phyloP scores from a whole-genome alignment of 1,140 invertebrate species.

The Neotoxoptera formosana region DNA sequence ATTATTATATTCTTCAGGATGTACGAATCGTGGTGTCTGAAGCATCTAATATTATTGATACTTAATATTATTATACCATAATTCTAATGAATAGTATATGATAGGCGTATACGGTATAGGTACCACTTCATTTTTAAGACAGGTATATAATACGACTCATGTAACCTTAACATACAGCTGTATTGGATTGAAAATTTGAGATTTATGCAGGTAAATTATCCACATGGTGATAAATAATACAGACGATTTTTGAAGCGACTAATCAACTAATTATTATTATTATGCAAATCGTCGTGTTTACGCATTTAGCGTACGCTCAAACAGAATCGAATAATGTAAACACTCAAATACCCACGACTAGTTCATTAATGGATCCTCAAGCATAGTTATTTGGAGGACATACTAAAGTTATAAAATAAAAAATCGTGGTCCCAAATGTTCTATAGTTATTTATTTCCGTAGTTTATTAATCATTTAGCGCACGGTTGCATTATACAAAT shows the following conservation, averaged over 20 bases:
- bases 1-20: background rate
- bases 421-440: background rate
- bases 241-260: constrained; percentile 10
- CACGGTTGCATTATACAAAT: background rate
- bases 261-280: constrained; percentile 33
- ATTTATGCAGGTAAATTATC: background rate
- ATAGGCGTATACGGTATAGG: too few relatives aligned
- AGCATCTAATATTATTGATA: background rate
- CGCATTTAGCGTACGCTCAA: background rate
- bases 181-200: background rate
- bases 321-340: background rate
- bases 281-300: constrained; percentile 13
- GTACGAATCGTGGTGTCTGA: background rate
- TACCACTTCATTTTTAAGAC: background rate
- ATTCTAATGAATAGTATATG: background rate
- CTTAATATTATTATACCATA: too few relatives aligned
- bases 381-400: constrained; percentile 18
- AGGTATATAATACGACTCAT: background rate
- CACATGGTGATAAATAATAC: background rate
- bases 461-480: background rate
- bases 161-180: background rate
- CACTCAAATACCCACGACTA: background rate
- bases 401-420: background rate
- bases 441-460: background rate
- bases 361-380: constrained; percentile 29